Evolutionary conservation across 1,140 invertebrate genomes (phyloP), one percentile per base, ranked within the genome.

Genomic region (Drosophila baimaii): DNA sequence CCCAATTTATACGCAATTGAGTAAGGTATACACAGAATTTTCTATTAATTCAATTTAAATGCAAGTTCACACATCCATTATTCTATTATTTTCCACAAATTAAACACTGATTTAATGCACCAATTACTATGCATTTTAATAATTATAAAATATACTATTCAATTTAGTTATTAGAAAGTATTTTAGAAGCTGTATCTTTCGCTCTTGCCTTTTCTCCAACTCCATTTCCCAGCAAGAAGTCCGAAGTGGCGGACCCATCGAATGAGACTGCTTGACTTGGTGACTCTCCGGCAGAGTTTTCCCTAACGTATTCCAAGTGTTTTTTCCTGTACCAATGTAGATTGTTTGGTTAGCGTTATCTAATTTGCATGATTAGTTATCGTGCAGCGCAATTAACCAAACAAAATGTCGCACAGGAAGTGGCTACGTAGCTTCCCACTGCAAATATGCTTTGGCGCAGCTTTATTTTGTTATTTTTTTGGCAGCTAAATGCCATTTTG

Each of bases 371-470:
- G 44, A 72, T 33, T 61, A 19, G 46, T 73, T 73, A 73, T 73
- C 70, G 46, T 39, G 19, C 19, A 13, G 37, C 51, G 39, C 17
- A 47, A 37, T 58, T 71, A 49, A 49, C 46, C 31, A 46, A 73
- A 61, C 37, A 73, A 73, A 73, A 41, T 73, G 70, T 54, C 69
- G 69, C 70, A 73, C 46, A 73, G 70, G 69, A 73, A 73, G 69
- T 70, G 51, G 17, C 27, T 69, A 33, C 51, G 68, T 70, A 31
- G 19, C 19, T 39, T 13, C 8, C 8, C 37, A 29, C 29, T 61
- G 19, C n/a, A 72, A 43, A 47, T 39, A 62, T 15, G 35, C n/a
- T 12, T 9, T 57, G 37, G 39, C 25, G 51, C 51, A 35, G 13
- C 23, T 21, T 33, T 35, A 9, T 9, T 23, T 17, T 29, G 6